Evolutionary conservation across 2,888 invertebrate species (phyloP), one percentile per base, ranked within the genome.

Genomic region (Ophraella communa): DNA sequence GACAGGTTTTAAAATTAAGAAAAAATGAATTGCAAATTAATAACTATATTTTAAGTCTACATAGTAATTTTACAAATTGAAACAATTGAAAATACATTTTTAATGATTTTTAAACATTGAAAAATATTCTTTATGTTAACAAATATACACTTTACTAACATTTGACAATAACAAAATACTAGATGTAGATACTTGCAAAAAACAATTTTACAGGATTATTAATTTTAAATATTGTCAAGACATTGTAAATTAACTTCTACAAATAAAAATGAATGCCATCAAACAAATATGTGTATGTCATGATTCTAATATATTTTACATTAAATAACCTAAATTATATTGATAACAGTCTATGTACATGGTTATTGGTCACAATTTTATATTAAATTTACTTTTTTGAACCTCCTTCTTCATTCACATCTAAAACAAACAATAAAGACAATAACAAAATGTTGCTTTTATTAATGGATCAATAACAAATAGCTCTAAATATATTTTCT

Each of bases 331-430:
- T 53, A 53, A 53, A 53, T 30, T 33, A 53, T 30, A 53, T 4
- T 14, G 35, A 39, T 39, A 56, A 30, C 56, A 56, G 56, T 45
- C 56, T 56, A 56, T 56, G 24, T 56, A 56, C 56, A 56, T 18
- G 17, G 45, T 56, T 27, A 52, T 52, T 3, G 23, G 20, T 54
- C 18, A 18, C 33, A 3, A 17, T 53, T 8, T 23, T 27, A 3
- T 2, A 24, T 4, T 14, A 27, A 14, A 3, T 17, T 17, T 76
- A 80, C 74, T 81, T 77, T 65, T 78, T 77, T 55, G 78, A 78
- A 67, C 77, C 77, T 33, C 79, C 79, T 71, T 80, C 80, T 59
- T 80, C 80, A 23, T 73, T 76, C 53, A 80, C 74, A 78, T 78
- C 80, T 80, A 67, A 42, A 78, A 79, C 52, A 57, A 47, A 65